Conservation (phyloP, 2,797 vertebrate genomes). For the Dipus sagitta region DNA sequence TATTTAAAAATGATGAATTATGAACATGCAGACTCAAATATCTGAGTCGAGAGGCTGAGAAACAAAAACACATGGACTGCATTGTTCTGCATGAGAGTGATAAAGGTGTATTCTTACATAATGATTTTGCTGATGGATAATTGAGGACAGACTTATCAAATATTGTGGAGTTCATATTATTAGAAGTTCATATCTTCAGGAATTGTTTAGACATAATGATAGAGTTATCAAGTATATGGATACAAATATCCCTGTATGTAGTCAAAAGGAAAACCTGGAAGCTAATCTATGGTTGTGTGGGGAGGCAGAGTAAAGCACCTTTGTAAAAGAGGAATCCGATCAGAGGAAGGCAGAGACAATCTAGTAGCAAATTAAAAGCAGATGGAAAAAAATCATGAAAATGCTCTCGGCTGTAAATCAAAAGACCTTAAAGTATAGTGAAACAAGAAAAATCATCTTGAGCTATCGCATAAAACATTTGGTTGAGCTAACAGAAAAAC, state of each 20-base stretch:
- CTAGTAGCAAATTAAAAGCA: conserved; percentile 84
- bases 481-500: conserved; percentile 60
- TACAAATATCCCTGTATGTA: neutral
- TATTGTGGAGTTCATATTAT: neutral
- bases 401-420: conserved; percentile 71
- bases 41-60: neutral
- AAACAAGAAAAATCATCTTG: conserved; percentile 53
- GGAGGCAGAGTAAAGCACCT: conserved; percentile 50
- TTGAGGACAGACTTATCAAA: conserved; percentile 4
- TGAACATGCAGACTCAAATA: neutral
- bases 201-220: conserved; percentile 5
- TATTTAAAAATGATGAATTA: neutral
- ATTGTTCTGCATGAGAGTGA: neutral
- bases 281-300: conserved; percentile 65
- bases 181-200: neutral
- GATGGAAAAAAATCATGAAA: conserved; percentile 78
- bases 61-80: neutral
- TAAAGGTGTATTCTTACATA: neutral
- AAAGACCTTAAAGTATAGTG: conserved; percentile 53
- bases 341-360: conserved; percentile 78
- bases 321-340: conserved; percentile 54
- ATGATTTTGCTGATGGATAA: neutral
- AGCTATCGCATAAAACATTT: conserved; percentile 52
- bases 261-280: conserved; percentile 57
- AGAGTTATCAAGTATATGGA: conserved; percentile 12